Percentiles rank a stretch among this genome's conserved stretches.
These are phyloP conservation scores for Euleptes europaea DNA, from an alignment of 2,113 vertebrate genomes.

Conservation along the genomic window DNA sequence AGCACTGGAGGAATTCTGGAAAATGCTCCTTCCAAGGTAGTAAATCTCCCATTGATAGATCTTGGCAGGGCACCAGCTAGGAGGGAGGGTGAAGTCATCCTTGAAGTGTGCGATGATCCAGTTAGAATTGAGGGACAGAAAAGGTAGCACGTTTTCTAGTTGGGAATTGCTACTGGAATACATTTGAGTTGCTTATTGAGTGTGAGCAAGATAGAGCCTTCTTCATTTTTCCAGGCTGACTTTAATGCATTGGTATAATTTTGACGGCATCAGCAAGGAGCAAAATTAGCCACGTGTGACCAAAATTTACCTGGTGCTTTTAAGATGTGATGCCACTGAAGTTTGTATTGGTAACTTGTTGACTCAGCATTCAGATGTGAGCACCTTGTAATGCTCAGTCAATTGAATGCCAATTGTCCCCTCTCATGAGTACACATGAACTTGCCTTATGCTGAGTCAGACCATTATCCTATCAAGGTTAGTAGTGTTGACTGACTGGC, in stretches of 20 bases:
- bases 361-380: too few species aligned
- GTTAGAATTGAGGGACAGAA: conserved; percentile 56
- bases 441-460: too few species aligned
- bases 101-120: conserved; percentile 65
- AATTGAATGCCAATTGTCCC: too few species aligned
- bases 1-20: conserved; percentile 52
- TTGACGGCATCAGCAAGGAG: conserved; percentile 15
- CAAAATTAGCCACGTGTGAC: conserved; percentile 38
- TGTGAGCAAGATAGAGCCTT: conserved; percentile 48
- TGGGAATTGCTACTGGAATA: conserved; percentile 54
- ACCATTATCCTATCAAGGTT: too few species aligned
- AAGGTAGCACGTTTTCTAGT: conserved; percentile 54
- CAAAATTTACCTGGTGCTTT: conserved; percentile 10
- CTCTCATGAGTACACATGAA: too few species aligned
- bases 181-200: conserved; percentile 56
- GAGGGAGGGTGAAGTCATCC: conserved; percentile 62
- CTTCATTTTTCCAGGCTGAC: conserved; percentile 50
- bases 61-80: conserved; percentile 60
- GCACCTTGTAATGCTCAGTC: too few species aligned
- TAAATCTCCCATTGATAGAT: conserved; percentile 71
- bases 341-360: not conserved
- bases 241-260: conserved; percentile 14
- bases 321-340: not conserved
- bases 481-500: too few species aligned
- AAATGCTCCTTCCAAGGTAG: conserved; percentile 61